Evolutionary conservation across 53 echinoderm and acorn worm species (phyloP).

Genomic region (Henricia sp.): DNA sequence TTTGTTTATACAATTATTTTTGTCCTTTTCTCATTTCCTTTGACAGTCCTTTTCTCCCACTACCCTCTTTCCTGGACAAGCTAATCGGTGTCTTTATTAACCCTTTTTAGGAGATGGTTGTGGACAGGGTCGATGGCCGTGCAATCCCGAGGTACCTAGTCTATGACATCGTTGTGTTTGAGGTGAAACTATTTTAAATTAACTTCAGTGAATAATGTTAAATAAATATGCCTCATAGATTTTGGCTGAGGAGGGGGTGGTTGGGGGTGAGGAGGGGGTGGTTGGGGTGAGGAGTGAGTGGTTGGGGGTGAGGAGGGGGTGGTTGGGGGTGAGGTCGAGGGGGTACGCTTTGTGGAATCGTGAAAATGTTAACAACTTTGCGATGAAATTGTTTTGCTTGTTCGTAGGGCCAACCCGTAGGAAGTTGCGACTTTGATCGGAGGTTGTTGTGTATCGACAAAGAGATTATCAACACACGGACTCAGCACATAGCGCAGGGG

Average conservation of each 20-base stretch:
- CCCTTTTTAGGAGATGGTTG: conserved; percentile 87
- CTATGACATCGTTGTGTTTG: conserved; percentile 94
- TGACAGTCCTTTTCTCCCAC: too few relatives aligned
- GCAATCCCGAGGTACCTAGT: conserved; percentile 85
- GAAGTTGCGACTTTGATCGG: conserved; percentile 87
- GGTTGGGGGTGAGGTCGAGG: too few relatives aligned
- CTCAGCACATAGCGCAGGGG: conserved; percentile 80
- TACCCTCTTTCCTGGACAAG: not conserved
- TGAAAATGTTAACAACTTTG: not conserved
- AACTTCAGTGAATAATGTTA: too few relatives aligned
- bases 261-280: too few relatives aligned
- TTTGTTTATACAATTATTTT: not conserved
- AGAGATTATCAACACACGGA: conserved; percentile 81
- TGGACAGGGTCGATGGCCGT: conserved; percentile 73
- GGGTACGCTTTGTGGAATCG: too few relatives aligned
- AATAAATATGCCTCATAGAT: too few relatives aligned
- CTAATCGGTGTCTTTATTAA: not conserved
- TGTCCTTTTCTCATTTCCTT: not conserved
- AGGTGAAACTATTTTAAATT: too few relatives aligned
- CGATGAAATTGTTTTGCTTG: not conserved
- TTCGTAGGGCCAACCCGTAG: conserved; percentile 83
- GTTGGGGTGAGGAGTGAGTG: too few relatives aligned
- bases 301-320: too few relatives aligned
- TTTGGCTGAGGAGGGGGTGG: too few relatives aligned
- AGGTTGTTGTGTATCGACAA: conserved; percentile 85